Conservation (phyloP, 2,888 invertebrate genomes). For the Strigamia crassipes region DNA sequence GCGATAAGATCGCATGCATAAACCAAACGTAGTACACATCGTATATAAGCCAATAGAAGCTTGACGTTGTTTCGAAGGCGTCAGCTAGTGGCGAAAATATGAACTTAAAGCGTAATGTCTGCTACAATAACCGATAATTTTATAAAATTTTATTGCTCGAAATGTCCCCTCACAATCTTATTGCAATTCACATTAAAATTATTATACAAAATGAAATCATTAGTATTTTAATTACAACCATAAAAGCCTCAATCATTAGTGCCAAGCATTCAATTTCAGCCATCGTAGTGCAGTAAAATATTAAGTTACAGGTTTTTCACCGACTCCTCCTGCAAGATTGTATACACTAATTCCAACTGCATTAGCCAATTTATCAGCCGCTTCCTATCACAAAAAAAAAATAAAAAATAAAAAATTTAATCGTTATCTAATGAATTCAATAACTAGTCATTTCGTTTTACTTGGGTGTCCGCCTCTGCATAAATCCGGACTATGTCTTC, state of each 20-base stretch:
- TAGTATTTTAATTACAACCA: neutral
- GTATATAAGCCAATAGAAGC: neutral
- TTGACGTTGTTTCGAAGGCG: neutral
- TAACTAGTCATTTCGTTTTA: constrained; percentile 44
- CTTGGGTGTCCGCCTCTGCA: constrained; percentile 82
- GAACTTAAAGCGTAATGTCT: constrained; percentile 3
- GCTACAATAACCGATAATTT: neutral
- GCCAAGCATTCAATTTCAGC: neutral
- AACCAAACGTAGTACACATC: no score
- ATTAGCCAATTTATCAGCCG: constrained; percentile 71
- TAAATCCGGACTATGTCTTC: constrained; percentile 96
- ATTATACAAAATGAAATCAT: neutral
- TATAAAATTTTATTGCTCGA: neutral
- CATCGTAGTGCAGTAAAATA: neutral
- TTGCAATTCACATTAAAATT: neutral
- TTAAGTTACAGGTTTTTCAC: constrained; percentile 50
- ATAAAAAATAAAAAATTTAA: constrained; percentile 17
- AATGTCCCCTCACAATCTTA: neutral
- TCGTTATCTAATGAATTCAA: neutral
- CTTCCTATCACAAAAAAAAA: constrained; percentile 57
- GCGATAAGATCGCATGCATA: neutral
- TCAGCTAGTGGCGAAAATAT: neutral
- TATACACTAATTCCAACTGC: constrained; percentile 57
- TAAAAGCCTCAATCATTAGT: neutral
- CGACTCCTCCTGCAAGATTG: constrained; percentile 57